These are phyloP conservation scores for Merops nubicus DNA, from an alignment of 2,113 vertebrate genomes.

Conservation along the genomic window DNA sequence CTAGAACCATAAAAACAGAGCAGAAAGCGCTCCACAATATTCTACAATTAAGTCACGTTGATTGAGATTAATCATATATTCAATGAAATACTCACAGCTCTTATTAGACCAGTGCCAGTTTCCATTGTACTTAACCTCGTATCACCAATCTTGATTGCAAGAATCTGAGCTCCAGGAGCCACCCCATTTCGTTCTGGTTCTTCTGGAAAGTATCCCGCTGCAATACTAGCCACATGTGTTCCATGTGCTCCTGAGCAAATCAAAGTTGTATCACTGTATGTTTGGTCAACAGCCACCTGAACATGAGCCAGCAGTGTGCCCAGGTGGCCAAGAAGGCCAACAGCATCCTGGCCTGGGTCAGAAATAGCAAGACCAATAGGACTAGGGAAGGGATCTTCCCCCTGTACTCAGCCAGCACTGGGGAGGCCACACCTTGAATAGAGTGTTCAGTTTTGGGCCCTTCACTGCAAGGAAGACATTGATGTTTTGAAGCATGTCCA, in stretches of 20 bases:
- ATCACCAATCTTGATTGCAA: constrained; percentile 96
- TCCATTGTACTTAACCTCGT: constrained; percentile 98
- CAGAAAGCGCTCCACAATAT: background rate
- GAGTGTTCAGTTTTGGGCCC: background rate
- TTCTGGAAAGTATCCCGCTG: constrained; percentile 94
- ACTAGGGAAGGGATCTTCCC: fast-evolving
- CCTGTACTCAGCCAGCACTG: fast-evolving
- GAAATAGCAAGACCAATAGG: background rate
- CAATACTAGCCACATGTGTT: constrained; percentile 97
- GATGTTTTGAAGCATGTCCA: background rate
- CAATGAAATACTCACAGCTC: constrained; percentile 82
- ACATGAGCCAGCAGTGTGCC: too few relatives aligned
- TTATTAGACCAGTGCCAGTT: constrained; percentile 96
- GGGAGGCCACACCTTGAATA: fast-evolving
- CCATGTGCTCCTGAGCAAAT: constrained; percentile 89
- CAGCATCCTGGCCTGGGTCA: background rate
- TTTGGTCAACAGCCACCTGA: background rate
- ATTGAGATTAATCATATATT: background rate
- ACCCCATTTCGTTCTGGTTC: constrained; percentile 94
- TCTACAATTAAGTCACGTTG: background rate
- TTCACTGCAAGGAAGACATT: background rate
- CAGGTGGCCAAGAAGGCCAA: background rate
- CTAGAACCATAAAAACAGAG: background rate
- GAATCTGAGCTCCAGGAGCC: constrained; percentile 93
- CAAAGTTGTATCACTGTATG: background rate